Conservation (phyloP, 2,797 vertebrate species). For the Phrynocephalus vlangalii region DNA sequence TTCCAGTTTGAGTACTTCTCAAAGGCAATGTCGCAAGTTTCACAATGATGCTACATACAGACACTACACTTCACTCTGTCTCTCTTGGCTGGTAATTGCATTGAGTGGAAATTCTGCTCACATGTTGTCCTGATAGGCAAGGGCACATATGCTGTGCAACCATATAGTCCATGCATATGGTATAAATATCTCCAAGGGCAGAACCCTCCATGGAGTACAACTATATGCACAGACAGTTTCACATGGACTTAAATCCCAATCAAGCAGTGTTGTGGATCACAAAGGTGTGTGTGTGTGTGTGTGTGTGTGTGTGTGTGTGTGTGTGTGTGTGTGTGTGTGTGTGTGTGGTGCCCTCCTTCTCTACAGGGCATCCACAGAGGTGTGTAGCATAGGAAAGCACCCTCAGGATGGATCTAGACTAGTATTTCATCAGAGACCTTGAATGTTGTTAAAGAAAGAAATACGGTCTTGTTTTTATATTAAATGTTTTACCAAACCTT, state of each 20-base stretch:
- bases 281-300: not conserved
- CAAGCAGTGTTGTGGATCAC: not conserved
- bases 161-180: not conserved
- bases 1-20: too few relatives aligned
- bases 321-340: not conserved
- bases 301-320: not conserved
- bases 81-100: too few relatives aligned
- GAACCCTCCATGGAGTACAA: not conserved
- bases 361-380: not conserved
- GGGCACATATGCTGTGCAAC: not conserved
- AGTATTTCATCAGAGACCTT: not conserved
- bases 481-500: not conserved
- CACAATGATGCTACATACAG: too few relatives aligned
- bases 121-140: not conserved
- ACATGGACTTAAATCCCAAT: not conserved
- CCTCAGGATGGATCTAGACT: not conserved
- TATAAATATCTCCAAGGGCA: not conserved
- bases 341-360: not conserved
- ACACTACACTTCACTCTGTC: too few relatives aligned
- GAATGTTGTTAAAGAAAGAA: not conserved
- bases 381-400: not conserved
- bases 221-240: not conserved
- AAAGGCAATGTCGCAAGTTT: too few relatives aligned
- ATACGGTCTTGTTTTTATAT: not conserved
- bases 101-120: not conserved